A percentile compares a stretch with the other conserved stretches of the same genome.
Evolutionary conservation across 2,113 vertebrate species (phyloP).

Genomic region (Eolophus roseicapilla): DNA sequence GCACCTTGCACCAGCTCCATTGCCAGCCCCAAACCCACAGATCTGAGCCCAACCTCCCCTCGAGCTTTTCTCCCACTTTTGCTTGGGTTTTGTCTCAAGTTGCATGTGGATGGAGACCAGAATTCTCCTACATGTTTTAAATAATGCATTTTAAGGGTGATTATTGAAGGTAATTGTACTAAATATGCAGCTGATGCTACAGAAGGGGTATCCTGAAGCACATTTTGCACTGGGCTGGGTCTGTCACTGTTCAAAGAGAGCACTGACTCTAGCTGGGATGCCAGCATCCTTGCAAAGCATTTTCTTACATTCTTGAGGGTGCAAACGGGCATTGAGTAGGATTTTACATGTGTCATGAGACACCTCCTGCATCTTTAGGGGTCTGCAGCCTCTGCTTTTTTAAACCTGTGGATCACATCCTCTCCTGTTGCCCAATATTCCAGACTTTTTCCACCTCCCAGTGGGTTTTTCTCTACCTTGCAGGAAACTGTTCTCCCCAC

Average conservation of each 20-base stretch:
- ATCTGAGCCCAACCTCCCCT: rapidly evolving
- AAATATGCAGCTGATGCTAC: rapidly evolving
- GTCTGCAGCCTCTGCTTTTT: rapidly evolving
- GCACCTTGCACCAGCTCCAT: background rate
- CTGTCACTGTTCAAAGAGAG: background rate
- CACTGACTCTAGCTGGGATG: background rate
- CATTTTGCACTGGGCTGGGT: background rate
- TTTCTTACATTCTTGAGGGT: background rate
- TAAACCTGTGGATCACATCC: background rate
- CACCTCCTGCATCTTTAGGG: background rate
- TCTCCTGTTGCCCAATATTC: rapidly evolving
- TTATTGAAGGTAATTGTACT: background rate
- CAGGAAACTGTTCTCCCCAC: background rate
- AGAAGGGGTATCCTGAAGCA: background rate
- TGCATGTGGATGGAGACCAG: rapidly evolving
- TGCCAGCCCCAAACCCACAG: background rate
- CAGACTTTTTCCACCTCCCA: background rate
- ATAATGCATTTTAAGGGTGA: background rate
- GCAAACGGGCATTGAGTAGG: background rate
- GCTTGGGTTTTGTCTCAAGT: background rate
- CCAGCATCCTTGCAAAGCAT: background rate
- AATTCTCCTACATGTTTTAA: background rate
- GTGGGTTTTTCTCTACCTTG: rapidly evolving
- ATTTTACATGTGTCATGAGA: rapidly evolving
- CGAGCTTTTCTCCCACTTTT: rapidly evolving